phyloP scores from a whole-genome alignment of 2,113 vertebrate species.

The Tyto alba region DNA sequence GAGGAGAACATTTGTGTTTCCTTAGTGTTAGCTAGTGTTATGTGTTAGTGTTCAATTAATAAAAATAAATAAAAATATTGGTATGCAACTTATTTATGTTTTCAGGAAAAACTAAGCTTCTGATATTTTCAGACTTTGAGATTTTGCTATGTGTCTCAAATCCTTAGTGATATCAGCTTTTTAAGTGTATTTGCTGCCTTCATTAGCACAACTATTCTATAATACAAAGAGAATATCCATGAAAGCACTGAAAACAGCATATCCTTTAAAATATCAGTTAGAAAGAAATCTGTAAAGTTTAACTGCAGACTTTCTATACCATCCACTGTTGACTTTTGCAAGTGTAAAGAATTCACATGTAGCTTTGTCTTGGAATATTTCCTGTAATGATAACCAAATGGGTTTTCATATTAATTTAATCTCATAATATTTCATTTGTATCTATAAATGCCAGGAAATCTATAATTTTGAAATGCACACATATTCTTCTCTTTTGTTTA shows the following conservation, averaged over 20 bases:
- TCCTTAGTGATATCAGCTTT: neutral
- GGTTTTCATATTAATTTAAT: neutral
- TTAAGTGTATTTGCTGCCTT: neutral
- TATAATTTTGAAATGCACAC: neutral
- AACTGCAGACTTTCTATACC: neutral
- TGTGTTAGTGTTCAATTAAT: neutral
- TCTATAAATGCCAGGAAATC: neutral
- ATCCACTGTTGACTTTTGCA: neutral
- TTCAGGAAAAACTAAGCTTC: slow-evolving; percentile 7
- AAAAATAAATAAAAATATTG: slow-evolving; percentile 7
- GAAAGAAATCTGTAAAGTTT: neutral
- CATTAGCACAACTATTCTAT: neutral
- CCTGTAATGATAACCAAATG: neutral
- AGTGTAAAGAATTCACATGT: neutral
- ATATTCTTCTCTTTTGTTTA: neutral
- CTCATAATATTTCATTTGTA: neutral
- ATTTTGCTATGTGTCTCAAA: neutral
- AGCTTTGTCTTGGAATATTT: neutral
- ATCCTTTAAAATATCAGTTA: neutral
- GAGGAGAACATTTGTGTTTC: neutral
- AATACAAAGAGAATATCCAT: neutral
- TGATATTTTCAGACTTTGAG: neutral
- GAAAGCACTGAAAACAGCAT: neutral
- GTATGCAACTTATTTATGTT: neutral
- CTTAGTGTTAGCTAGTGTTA: neutral